Base-by-base conservation (phyloP, 1,140 invertebrate species). In the Xylocopa sonorina region DNA sequence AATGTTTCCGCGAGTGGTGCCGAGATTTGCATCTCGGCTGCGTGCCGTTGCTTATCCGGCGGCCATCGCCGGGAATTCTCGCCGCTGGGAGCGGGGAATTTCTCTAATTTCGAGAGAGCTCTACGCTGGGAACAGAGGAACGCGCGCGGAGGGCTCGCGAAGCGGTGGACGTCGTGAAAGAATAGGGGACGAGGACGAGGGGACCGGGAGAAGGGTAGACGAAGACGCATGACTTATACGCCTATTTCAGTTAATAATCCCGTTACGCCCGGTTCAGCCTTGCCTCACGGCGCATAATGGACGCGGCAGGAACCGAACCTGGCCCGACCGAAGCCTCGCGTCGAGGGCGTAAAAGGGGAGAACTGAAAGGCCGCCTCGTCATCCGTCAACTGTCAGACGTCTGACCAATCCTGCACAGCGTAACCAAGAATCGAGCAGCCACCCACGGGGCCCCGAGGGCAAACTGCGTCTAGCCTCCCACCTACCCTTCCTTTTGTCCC, bases 381-480 rank as follows among this genome's bases (percentile, higher is more conserved):
- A 93, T 93, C 88, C 91, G 91, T 93, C 92, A 92, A 92, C 86
- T 92, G 92, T 93, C 92, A 91, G 89, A 89, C 89, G 80, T 86
- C 86, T 82, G 85, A 87, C 92, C 92, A 93, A 93, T 93, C 92
- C 91, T 88, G 86, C 83, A 87, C 87, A 62, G 67, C 77, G 84
- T 80, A 89, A 90, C 89, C 83, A 75, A 89, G 88, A 87, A 88
- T 79, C 83, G 80, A 84, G 74, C 83, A 80, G 85, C 87, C 88
- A 91, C 89, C 89, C 87, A 92, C 89, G 88, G 89, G 88, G 86
- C 80, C 89, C 64, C 77, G 85, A 83, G 85, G 86, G 87, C 87
- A 89, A 86, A 89, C 86, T 86, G 83, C 73, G 74, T 78, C 77
- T 85, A 85, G 75, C 62, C 83, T 82, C 67, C 83, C 63, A 79